Evolutionary conservation across 1,140 invertebrate genomes (phyloP).

Genomic region (Diorhabda sublineata): DNA sequence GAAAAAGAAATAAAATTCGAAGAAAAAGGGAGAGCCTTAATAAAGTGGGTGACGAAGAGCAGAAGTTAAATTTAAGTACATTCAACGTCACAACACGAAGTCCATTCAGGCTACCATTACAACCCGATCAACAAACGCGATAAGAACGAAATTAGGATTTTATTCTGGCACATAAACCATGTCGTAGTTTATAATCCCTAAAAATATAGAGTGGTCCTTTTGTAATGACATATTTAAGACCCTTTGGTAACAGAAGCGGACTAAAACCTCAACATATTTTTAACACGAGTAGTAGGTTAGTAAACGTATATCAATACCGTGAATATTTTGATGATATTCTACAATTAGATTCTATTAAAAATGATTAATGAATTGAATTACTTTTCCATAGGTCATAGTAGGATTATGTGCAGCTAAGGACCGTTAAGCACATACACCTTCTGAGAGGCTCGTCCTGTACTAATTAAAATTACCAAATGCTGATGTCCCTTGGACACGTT

Average conservation of each 20-base stretch:
- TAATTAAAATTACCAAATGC: too few species aligned
- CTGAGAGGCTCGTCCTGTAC: too few species aligned
- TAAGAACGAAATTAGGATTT: neutral
- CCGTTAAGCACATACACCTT: too few species aligned
- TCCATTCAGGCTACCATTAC: neutral
- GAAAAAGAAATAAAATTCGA: neutral
- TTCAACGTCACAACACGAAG: neutral
- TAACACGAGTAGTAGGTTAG: too few species aligned
- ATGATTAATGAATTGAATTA: too few species aligned
- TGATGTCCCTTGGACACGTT: too few species aligned
- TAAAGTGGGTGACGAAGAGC: constrained; percentile 1
- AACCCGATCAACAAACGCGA: constrained; percentile 1
- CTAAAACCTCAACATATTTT: neutral
- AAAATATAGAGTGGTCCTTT: constrained; percentile 2
- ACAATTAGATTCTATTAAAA: too few species aligned
- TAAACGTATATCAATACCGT: too few species aligned
- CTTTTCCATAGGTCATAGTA: too few species aligned
- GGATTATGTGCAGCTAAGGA: too few species aligned
- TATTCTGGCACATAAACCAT: constrained; percentile 1
- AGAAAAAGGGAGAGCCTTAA: neutral
- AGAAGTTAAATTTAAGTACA: neutral
- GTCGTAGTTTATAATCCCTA: neutral
- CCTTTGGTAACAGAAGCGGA: neutral
- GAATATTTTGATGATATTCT: too few species aligned
- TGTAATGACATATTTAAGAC: neutral